Base-by-base conservation (phyloP, 2,888 invertebrate species). In the Zygothrica quintamaculata region DNA sequence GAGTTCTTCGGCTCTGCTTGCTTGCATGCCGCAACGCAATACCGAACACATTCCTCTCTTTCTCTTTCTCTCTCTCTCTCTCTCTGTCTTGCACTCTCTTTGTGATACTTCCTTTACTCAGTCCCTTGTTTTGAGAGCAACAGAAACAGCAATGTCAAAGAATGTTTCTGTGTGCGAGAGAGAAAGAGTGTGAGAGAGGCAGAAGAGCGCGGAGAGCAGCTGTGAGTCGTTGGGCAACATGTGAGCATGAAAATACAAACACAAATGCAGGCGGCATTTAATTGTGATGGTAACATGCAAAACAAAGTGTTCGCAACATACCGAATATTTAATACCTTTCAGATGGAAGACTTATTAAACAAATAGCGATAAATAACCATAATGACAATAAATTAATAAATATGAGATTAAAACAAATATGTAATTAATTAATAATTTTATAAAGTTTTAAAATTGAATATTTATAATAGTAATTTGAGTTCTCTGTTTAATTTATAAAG, bases 251-350 rank as follows among this genome's bases (percentile, higher is more conserved):
- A 62, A 67, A 43, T 6, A 60, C 60, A 56, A 70, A 60, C 53
- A 69, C 69, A 50, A 61, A 36, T 70, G 73, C 75, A 67, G 12
- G 47, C 65, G 70, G 68, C 73, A 65, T 59, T 58, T 70, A 46
- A 56, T 56, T 65, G 70, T 65, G 48, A 47, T 59, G 59, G 61
- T 56, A 39, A 56, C 58, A 73, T 58, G 56, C 56, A 58, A 31
- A 55, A 68, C 15, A 13, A 48, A 53, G 4, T 1, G 3, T 1
- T 0, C 7, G 12, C 1, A 9, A 1, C 16, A 29, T 3, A 12
- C 5, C 58, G 64, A 67, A 55, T 1, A 8, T 8, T 18, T 1
- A 31, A 61, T 70, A 48, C 55, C 60, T 65, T 43, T 29, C 29
- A 33, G 11, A 33, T n/a, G 9, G 33, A 33, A n/a, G 26, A 26